Base-by-base conservation (phyloP, 2,888 invertebrate species). In the Orchestes rusci region DNA sequence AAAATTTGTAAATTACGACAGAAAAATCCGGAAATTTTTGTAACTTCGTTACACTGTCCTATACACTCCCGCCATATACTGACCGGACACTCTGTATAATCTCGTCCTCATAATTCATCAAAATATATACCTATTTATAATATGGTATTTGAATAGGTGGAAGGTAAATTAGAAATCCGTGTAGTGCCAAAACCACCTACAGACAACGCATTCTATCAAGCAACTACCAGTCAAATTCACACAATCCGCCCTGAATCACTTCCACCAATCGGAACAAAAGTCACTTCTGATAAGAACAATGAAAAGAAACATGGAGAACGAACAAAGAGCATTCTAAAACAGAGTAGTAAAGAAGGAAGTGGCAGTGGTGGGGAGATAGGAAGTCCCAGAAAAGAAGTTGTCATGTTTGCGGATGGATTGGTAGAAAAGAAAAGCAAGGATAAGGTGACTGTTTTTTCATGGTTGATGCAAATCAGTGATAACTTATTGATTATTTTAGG, bases 161-260 rank as follows among this genome's bases (percentile, higher is more conserved):
- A 86, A 44, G 85, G 85, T 32, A 77, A 87, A 34, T 73, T 90
- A 38, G 89, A 90, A 71, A 90, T 90, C 41, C 76, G 89, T 39
- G 86, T 90, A 40, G 73, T 82, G 38, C 74, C 79, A 54, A 67
- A 66, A 56, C 64, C 61, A 36, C 44, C 50, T 27, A 12, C 20
- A 1, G 19, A 16, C 8, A 20, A 20, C 2, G 16, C 17, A 5
- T 8, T 5, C 4, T 52, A 52, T 27, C 49, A 51, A 33, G 52
- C 51, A 40, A 55, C 35, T 10, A 36, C 45, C n/a, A 42, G 40
- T 38, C 33, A 44, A 12, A 19, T 39, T 13, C 49, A 46, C n/a
- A 43, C 40, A 15, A 35, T 41, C 13, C 40, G 55, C 28, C 51
- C 56, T 12, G 54, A 55, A 32, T 50, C 51, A 13, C 45, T 52